Evolutionary conservation across 2,888 invertebrate species (phyloP), one percentile per base, ranked within the genome.

Genomic region (Nomada ruficornis): DNA sequence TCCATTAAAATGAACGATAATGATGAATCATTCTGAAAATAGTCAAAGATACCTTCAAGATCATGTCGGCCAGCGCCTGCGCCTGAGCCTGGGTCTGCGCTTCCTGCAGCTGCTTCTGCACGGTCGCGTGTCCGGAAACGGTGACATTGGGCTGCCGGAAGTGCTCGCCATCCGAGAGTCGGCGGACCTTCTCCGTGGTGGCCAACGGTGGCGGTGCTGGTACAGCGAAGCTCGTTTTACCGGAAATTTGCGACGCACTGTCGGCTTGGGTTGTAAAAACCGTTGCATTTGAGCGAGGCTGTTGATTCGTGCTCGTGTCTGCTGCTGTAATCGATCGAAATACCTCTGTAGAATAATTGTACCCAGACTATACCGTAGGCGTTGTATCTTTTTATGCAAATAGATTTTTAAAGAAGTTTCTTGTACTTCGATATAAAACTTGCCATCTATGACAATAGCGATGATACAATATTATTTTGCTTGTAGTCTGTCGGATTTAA

Each of bases 41-140:
- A 60, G 15, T 11, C 36, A 42, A n/a, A 11, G 26, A 70, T 80
- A 93, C 94, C 94, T 97, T 97, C 67, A 97, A 94, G 75, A 95
- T 95, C 90, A 97, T 95, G 93, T 97, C 97, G 83, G 97, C 97
- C 60, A 97, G 94, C 5, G 97, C 97, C 82, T 97, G 97, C 85
- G 97, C 97, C 93, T 97, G 96, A 77, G 96, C 96, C 93, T 95
- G 94, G 84, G 94, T 93, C 80, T 94, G 93, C 4, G 94, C 93
- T 74, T 94, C 94, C 72, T 94, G 94, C 2, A 94, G 85, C 77
- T 94, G 94, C 69, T 94, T 94, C 73, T 93, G 93, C 15, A 93
- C 93, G 29, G 91, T 91, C 5, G 93, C 88, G 64, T 92, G 92
- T 13, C 88, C 88, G 5, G 88, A 88, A 13, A 94, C 92, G 59